Evolutionary conservation across 2,888 invertebrate genomes (phyloP).

Genomic region (Chydorus sphaericus): DNA sequence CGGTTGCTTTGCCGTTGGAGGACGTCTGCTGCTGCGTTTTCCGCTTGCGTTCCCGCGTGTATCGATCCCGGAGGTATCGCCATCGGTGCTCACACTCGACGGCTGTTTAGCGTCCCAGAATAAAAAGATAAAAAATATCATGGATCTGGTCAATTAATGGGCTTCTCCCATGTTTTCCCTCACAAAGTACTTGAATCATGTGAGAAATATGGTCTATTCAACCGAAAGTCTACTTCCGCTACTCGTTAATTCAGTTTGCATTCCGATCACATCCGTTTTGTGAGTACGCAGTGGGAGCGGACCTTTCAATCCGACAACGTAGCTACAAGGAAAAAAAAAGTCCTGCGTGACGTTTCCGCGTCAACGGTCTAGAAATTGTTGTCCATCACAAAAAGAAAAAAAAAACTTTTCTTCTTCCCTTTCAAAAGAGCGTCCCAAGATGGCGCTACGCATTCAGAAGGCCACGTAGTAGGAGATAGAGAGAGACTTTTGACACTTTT

Average conservation of each 20-base stretch:
- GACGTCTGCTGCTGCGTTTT: conserved; percentile 6
- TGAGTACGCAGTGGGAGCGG: background rate
- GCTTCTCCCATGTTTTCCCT: too few relatives aligned
- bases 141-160: background rate
- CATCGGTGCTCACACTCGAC: conserved; percentile 17
- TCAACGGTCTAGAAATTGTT: too few relatives aligned
- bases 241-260: background rate
- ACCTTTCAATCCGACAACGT: background rate
- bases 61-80: conserved; percentile 19
- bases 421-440: too few relatives aligned
- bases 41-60: conserved; percentile 19
- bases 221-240: background rate
- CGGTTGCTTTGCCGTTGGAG: conserved; percentile 2
- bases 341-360: too few relatives aligned
- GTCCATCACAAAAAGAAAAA: background rate
- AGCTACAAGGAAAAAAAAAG: too few relatives aligned
- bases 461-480: too few relatives aligned
- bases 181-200: too few relatives aligned
- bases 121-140: background rate
- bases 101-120: conserved; percentile 13
- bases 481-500: too few relatives aligned
- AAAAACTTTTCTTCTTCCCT: too few relatives aligned
- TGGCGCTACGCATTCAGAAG: background rate
- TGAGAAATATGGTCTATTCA: background rate
- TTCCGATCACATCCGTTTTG: background rate